Conservation (phyloP, 2,888 invertebrate species). For the Brachypalpus laphriformis region DNA sequence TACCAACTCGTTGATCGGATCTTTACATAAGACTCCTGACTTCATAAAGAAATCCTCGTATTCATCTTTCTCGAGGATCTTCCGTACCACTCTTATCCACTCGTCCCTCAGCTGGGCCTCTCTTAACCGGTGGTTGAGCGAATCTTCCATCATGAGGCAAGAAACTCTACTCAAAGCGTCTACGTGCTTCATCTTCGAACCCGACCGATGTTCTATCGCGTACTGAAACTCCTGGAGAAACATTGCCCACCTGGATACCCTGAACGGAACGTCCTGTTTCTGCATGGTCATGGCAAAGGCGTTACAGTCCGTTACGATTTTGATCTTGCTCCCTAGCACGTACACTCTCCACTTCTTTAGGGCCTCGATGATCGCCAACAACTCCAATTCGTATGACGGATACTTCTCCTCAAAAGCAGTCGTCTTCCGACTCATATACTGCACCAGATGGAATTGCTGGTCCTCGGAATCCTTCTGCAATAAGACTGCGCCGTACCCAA, state of each 20-base stretch:
- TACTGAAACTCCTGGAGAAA: background rate
- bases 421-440: constrained; percentile 74
- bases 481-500: constrained; percentile 77
- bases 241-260: background rate
- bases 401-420: constrained; percentile 70
- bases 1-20: constrained; percentile 50
- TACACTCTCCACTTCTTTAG: background rate
- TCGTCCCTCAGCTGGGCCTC: constrained; percentile 17
- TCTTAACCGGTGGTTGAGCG: background rate
- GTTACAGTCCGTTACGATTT: background rate
- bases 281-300: background rate
- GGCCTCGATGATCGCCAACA: constrained; percentile 13
- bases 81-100: constrained; percentile 21
- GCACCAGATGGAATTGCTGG: constrained; percentile 71
- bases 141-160: background rate
- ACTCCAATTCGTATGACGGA: constrained; percentile 12
- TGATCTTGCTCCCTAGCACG: background rate
- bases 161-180: background rate
- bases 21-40: background rate
- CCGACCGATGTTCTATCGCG: background rate
- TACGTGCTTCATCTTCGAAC: background rate
- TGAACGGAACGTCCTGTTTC: background rate
- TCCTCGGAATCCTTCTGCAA: constrained; percentile 74
- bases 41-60: constrained; percentile 33
- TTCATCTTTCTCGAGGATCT: constrained; percentile 9